Evolutionary conservation across 1,140 invertebrate species (phyloP), one percentile per base, ranked within the genome.

Genomic region (Lethocerus indicus): DNA sequence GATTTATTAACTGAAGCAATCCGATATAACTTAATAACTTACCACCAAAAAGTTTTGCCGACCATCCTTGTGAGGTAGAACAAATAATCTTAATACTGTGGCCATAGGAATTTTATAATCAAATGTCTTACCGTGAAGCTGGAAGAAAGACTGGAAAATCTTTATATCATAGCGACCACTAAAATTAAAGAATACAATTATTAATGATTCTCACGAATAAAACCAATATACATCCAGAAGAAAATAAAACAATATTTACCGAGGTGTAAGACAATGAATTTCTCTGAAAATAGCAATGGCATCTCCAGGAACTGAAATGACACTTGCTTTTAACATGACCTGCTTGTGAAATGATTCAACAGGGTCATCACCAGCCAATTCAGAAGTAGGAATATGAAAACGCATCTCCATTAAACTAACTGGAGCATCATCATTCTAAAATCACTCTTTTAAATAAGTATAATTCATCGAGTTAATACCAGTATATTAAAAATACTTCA

Each of bases 111-210:
- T 97, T 69, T 99, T 99, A 69, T 98, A 99, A 70, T 99, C 95
- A 65, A 97, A 98, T 1, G 96, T 98, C 77, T 99, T 99, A 67
- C 96, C 96, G 63, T 99, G 96, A 46, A 99, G 78, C 71, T 98
- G 94, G 61, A 99, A 87, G 66, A 98, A 98, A 2, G 88, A 81
- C 49, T 87, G 84, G 62, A 95, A 99, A 37, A 99, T 82, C 71
- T 98, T 98, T 65, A 99, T 94, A 63, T 99, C 96, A 64, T 99
- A 99, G 54, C 96, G 90, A 78, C 96, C 96, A 71, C 89, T 91
- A 68, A 32, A 71, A 50, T 36, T 27, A 52, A 50, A 46, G 52
- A 49, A 20, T 49, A 50, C 50, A 49, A 24, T 44, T 35, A 37
- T 23, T 47, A 2, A 37, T 51, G 37, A 27, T 35, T 32, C 9